These are phyloP conservation scores for Yponomeuta cagnagella DNA, from an alignment of 2,888 invertebrate genomes.

Conservation along the genomic window DNA sequence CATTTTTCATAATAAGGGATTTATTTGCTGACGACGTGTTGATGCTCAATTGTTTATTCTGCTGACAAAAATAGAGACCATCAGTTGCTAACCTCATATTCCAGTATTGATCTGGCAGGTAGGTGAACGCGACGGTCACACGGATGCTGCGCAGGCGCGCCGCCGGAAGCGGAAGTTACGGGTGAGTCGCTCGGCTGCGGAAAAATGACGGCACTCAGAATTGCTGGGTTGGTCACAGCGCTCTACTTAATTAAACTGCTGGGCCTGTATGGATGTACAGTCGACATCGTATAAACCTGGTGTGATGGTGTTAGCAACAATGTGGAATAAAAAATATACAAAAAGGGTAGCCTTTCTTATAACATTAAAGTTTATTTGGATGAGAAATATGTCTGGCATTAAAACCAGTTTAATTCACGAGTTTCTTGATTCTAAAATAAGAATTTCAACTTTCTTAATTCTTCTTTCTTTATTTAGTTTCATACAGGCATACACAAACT, in stretches of 20 bases:
- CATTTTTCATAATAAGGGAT: no score
- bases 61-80: background rate
- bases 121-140: conserved; percentile 21
- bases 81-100: background rate
- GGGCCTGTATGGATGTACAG: background rate
- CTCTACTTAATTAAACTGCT: conserved; percentile 13
- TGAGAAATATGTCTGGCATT: no score
- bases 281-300: background rate
- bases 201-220: conserved; percentile 53
- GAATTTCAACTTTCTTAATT: no score
- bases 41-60: no score
- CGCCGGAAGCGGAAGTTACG: conserved; percentile 73
- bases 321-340: background rate
- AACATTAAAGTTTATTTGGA: no score
- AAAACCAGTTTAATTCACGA: no score
- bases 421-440: no score
- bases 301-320: background rate
- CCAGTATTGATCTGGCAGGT: background rate
- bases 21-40: no score
- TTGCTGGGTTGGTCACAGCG: conserved; percentile 53
- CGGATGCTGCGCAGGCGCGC: conserved; percentile 71
- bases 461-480: no score
- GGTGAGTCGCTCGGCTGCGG: conserved; percentile 68
- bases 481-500: no score
- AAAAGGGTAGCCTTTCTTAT: no score